phyloP scores from a whole-genome alignment of 2,888 invertebrate genomes.

The Arge pagana region DNA sequence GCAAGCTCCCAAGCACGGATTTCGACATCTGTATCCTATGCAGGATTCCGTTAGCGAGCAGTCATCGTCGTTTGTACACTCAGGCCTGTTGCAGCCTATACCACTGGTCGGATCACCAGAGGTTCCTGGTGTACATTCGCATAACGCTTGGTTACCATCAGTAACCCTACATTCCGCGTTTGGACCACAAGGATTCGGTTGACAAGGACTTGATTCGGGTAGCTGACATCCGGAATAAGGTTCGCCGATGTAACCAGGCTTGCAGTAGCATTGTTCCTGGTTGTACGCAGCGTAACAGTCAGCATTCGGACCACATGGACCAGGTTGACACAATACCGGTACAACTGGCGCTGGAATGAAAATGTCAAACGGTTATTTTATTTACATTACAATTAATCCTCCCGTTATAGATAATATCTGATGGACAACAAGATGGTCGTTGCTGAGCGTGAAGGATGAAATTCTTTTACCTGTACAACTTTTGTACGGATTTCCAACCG shows the following conservation, averaged over 20 bases:
- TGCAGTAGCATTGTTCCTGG: conserved; percentile 84
- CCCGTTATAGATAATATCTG: background rate
- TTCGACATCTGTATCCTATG: conserved; percentile 77
- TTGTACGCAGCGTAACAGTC: conserved; percentile 84
- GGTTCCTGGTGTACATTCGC: conserved; percentile 75
- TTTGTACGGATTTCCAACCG: conserved; percentile 82
- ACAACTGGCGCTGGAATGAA: conserved; percentile 60
- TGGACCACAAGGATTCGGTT: conserved; percentile 81
- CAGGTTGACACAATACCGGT: conserved; percentile 74
- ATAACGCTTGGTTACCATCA: conserved; percentile 71
- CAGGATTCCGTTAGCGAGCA: conserved; percentile 76
- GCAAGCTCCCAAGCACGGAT: conserved; percentile 83
- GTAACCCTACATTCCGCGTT: conserved; percentile 74
- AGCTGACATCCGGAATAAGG: conserved; percentile 77
- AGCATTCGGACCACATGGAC: conserved; percentile 81
- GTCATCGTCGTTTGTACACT: conserved; percentile 80
- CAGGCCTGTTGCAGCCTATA: conserved; percentile 76
- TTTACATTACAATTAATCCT: background rate
- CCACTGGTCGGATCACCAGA: conserved; percentile 76
- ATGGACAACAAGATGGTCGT: background rate
- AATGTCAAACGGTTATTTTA: too few species aligned
- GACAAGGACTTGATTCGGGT: conserved; percentile 72
- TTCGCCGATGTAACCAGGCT: conserved; percentile 75
- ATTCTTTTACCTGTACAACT: conserved; percentile 67
- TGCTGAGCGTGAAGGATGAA: too few species aligned